Base-by-base conservation (phyloP, 2,113 vertebrate genomes). In the Gila orcuttii region DNA sequence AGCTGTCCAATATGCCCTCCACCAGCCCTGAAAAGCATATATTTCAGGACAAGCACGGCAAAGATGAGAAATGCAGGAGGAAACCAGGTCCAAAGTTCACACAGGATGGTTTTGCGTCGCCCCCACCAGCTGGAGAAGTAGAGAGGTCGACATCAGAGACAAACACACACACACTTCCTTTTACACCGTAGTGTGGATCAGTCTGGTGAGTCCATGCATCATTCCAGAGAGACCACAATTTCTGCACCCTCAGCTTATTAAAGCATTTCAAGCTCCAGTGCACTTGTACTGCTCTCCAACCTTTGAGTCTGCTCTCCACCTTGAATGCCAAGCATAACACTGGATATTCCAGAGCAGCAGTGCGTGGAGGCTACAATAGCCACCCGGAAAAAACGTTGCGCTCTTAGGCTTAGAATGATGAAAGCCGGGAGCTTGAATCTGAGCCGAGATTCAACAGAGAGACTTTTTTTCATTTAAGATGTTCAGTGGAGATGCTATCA, bases 291-390 rank as follows among this genome's bases (percentile, higher is more conserved):
- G 71, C 55, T 86, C 88, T 74, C 50, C 92, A 85, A 91, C 91
- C 90, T 92, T 94, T 93, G 92, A 90, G 90, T 90, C 82, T 80
- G 89, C 90, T 86, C 87, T 88, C 92, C 89, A 86, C 89, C 89
- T 90, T 86, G 90, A 94, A 94, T 94, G 93, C 93, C 93, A 94
- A 93, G 91, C 92, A 93, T 91, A 93, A 90, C 90, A 79, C 86
- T 93, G 91, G 92, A 93, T 93, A 91, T 88, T 91, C 87, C 91
- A 90, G 90, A 84, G 90, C 91, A 92, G 87, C 84, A 88, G 77
- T 92, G 92, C 93, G 84, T 91, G 91, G 89, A 88, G 74, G 71
- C 90, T 87, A 86, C 90, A 87, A 86, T 73, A 82, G 90, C 81
- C 90, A 86, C 83, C 82, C 89, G 87, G 84, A 88, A 90, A 79